A percentile compares a stretch with the other conserved stretches of the same genome.
Evolutionary conservation across 1,140 invertebrate species (phyloP).

Genomic region (Drosophila watanabei): DNA sequence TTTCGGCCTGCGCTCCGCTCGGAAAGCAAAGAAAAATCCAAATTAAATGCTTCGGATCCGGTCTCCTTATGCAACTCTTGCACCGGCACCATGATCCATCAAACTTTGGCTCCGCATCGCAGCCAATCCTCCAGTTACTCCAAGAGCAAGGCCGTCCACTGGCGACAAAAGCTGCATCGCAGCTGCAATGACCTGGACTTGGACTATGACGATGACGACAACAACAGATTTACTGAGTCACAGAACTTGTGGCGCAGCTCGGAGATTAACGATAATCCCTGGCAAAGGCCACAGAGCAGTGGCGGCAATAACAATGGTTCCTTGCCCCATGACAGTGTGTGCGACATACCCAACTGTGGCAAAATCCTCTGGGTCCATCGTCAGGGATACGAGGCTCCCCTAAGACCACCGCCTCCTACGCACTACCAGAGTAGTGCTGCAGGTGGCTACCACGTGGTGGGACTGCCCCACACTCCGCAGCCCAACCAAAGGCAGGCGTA

Average conservation of each 20-base stretch:
- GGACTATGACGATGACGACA: conserved; percentile 36
- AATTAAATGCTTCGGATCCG: conserved; percentile 53
- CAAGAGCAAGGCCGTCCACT: conserved; percentile 55
- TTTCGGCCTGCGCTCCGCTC: conserved; percentile 35
- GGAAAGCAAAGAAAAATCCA: conserved; percentile 3
- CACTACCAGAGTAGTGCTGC: conserved; percentile 24
- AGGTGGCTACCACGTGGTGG: conserved; percentile 65
- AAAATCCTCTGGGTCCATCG: conserved; percentile 79
- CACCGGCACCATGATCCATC: conserved; percentile 64
- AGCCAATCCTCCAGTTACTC: conserved; percentile 62
- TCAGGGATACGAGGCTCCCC: conserved; percentile 37
- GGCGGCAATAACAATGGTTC: conserved; percentile 36
- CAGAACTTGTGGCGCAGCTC: conserved; percentile 36
- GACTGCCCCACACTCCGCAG: conserved; percentile 76
- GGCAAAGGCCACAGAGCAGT: conserved; percentile 59
- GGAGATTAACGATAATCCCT: conserved; percentile 46
- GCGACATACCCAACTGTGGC: conserved; percentile 80
- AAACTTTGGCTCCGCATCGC: conserved; percentile 69
- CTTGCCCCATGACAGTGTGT: conserved; percentile 53
- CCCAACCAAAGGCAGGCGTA: conserved; percentile 69
- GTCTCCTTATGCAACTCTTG: conserved; percentile 50
- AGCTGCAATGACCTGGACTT: conserved; percentile 69
- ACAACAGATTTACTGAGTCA: conserved; percentile 8
- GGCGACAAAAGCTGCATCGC: conserved; percentile 66
- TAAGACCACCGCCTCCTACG: conserved; percentile 43